Percentiles rank a stretch among this genome's conserved stretches.
Evolutionary conservation across 1,140 invertebrate species (phyloP).

Genomic region (Drosophila subobscura): DNA sequence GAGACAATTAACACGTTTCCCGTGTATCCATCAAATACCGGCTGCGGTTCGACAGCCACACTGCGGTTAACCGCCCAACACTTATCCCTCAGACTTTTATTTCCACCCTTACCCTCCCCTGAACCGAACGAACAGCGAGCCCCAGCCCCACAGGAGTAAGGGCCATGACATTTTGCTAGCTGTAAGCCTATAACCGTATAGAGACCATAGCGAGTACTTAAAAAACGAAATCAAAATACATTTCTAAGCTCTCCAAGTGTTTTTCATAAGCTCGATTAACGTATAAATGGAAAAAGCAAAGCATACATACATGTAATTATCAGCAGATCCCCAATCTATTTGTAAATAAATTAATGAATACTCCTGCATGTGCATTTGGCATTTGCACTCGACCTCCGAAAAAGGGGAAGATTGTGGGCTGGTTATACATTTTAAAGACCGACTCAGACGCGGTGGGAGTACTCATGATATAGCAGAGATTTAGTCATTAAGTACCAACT

Average conservation of each 20-base stretch:
- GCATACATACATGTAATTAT: slow-evolving; percentile 43
- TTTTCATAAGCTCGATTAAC: slow-evolving; percentile 62
- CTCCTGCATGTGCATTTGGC: slow-evolving; percentile 5
- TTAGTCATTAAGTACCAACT: slow-evolving; percentile 70
- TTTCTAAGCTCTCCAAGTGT: slow-evolving; percentile 77
- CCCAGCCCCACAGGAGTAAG: slow-evolving; percentile 19
- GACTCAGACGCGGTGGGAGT: slow-evolving; percentile 42
- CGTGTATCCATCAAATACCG: slow-evolving; percentile 59
- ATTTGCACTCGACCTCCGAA: slow-evolving; percentile 6
- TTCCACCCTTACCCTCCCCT: slow-evolving; percentile 7
- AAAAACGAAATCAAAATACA: slow-evolving; percentile 75
- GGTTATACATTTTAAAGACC: slow-evolving; percentile 42
- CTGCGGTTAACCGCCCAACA: slow-evolving; percentile 59
- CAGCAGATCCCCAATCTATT: slow-evolving; percentile 22
- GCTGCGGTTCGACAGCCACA: slow-evolving; percentile 29
- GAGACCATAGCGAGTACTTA: slow-evolving; percentile 51
- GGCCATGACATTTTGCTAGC: slow-evolving; percentile 49
- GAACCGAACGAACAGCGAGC: slow-evolving; percentile 21
- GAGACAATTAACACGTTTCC: slow-evolving; percentile 57
- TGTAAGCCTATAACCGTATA: slow-evolving; percentile 42
- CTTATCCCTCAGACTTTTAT: slow-evolving; percentile 29
- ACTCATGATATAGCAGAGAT: slow-evolving; percentile 69
- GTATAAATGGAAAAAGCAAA: slow-evolving; percentile 42
- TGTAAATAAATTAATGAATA: slow-evolving; percentile 46
- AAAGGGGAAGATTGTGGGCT: slow-evolving; percentile 11